Evolutionary conservation across 2,797 vertebrate genomes (phyloP).

Genomic region (Sphenodon punctatus): DNA sequence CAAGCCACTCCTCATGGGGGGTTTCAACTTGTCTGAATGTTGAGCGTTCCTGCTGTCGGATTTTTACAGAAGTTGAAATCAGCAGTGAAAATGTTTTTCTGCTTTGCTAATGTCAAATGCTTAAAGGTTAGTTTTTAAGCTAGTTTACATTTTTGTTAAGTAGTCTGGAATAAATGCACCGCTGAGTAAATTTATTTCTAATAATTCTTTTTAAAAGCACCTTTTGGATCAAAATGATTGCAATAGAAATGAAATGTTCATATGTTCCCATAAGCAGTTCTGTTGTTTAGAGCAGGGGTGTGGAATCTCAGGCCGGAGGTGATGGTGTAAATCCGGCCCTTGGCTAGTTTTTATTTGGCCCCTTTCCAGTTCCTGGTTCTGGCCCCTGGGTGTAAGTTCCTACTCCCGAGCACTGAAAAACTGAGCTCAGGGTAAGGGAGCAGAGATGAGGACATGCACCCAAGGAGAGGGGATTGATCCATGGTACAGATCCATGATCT

Average conservation of each 20-base stretch:
- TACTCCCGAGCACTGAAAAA: too few relatives aligned
- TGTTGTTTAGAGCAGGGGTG: too few relatives aligned
- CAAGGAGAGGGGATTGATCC: too few relatives aligned
- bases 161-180: neutral
- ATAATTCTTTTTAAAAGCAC: neutral
- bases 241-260: neutral
- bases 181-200: neutral
- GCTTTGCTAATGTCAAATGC: constrained; percentile 3
- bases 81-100: neutral
- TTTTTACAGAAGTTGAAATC: constrained; percentile 8
- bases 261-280: constrained; percentile 13
- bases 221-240: constrained; percentile 3
- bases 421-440: too few relatives aligned
- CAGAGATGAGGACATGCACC: too few relatives aligned
- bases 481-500: too few relatives aligned
- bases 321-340: too few relatives aligned
- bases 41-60: neutral
- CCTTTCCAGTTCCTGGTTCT: too few relatives aligned
- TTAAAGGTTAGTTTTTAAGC: constrained; percentile 3
- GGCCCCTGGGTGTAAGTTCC: too few relatives aligned
- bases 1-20: too few relatives aligned
- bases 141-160: neutral
- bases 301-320: too few relatives aligned
- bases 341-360: too few relatives aligned
- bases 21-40: neutral